These are phyloP conservation scores for Cheirogaleus major DNA, from an alignment of 2,797 vertebrate species.

Conservation along the genomic window DNA sequence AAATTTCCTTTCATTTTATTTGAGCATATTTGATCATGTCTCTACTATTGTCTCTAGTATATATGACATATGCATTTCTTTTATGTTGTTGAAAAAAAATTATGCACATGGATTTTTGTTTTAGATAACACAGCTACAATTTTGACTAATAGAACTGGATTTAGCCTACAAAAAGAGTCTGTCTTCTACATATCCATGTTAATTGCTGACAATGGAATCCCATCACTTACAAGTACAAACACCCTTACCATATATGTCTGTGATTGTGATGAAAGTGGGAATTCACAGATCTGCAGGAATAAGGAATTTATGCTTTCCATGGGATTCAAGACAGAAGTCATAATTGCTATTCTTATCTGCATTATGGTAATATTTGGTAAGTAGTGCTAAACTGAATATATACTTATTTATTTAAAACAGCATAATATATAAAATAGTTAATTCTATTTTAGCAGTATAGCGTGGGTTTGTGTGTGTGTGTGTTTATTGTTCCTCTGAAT, in stretches of 20 bases:
- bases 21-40: not conserved
- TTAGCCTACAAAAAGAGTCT: conserved; percentile 89
- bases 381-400: not conserved
- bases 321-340: conserved; percentile 88
- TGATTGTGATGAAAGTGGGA: conserved; percentile 88
- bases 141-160: conserved; percentile 90
- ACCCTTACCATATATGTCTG: conserved; percentile 94
- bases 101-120: conserved; percentile 52
- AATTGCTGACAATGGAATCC: conserved; percentile 92
- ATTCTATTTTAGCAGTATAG: not conserved
- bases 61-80: not conserved
- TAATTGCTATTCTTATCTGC: conserved; percentile 89
- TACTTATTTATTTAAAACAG: not conserved
- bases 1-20: not conserved
- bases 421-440: not conserved
- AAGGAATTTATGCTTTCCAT: conserved; percentile 88
- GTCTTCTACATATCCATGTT: conserved; percentile 91
- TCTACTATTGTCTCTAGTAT: not conserved
- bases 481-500: not conserved
- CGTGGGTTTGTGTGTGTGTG: not conserved
- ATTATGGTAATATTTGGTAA: conserved; percentile 91
- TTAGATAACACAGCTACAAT: conserved; percentile 96
- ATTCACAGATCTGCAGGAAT: conserved; percentile 84
- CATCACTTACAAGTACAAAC: conserved; percentile 92
- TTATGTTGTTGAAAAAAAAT: conserved; percentile 1